Evolutionary conservation across 2,113 vertebrate species (phyloP).

Genomic region (Octodon degus): DNA sequence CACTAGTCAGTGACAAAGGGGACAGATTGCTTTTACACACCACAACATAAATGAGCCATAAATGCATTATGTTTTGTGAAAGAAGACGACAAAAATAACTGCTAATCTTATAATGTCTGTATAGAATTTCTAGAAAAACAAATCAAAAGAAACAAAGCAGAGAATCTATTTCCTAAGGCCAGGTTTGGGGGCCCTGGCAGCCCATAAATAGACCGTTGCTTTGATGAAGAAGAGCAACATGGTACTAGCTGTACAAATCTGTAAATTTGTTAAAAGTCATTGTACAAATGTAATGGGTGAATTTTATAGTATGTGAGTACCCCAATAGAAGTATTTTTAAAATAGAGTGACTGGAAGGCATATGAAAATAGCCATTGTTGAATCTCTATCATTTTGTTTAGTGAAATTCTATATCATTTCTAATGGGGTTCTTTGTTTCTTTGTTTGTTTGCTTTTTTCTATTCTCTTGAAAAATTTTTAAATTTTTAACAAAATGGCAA

Average conservation of each 20-base stretch:
- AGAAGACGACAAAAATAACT: background rate
- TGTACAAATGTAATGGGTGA: background rate
- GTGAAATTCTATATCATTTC: no score
- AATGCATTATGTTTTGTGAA: background rate
- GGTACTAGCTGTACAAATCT: background rate
- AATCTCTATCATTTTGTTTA: no score
- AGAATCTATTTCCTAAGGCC: background rate
- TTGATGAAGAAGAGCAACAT: background rate
- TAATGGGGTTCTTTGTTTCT: no score
- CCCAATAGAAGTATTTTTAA: slow-evolving; percentile 45
- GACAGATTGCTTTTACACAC: background rate
- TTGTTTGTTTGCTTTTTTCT: no score
- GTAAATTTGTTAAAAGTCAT: slow-evolving; percentile 42
- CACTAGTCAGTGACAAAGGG: background rate
- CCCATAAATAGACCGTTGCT: background rate
- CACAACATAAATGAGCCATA: background rate
- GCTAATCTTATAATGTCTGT: background rate
- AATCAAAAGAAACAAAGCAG: slow-evolving; percentile 9
- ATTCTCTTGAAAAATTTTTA: no score
- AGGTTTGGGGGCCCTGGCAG: background rate
- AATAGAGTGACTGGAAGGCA: background rate
- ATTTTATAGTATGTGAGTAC: slow-evolving; percentile 56
- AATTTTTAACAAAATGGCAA: background rate
- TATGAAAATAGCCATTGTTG: background rate
- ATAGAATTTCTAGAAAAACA: slow-evolving; percentile 2